phyloP scores from a whole-genome alignment of 1,140 invertebrate genomes.

The Solen grandis region DNA sequence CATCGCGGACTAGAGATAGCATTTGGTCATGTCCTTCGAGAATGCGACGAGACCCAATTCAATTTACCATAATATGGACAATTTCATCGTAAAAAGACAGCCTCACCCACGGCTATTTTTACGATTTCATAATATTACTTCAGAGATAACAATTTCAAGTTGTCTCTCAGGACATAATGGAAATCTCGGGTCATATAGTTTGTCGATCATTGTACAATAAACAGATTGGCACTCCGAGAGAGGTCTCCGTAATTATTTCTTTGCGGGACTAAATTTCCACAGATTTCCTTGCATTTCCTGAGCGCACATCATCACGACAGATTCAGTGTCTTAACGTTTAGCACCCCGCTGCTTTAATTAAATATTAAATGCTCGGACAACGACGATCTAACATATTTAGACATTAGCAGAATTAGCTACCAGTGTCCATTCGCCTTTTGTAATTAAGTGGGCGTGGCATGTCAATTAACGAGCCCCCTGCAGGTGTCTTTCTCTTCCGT shows the following conservation, averaged over 20 bases:
- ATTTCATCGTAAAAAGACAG: constrained; percentile 55
- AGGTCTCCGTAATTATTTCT: constrained; percentile 26
- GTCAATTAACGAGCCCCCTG: constrained; percentile 13
- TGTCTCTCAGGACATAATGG: constrained; percentile 17
- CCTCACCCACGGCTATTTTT: constrained; percentile 41
- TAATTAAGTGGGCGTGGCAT: constrained; percentile 46
- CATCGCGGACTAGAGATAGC: too few relatives aligned
- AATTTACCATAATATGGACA: constrained; percentile 54
- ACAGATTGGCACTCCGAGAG: constrained; percentile 11
- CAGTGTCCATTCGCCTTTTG: constrained; percentile 18
- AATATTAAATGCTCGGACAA: constrained; percentile 57
- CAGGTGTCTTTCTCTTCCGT: constrained; percentile 31
- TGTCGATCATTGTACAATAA: constrained; percentile 41
- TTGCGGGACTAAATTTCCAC: constrained; percentile 43
- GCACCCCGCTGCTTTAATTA: too few relatives aligned
- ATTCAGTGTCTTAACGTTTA: constrained; percentile 9
- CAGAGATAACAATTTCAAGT: constrained; percentile 26
- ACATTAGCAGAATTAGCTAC: too few relatives aligned
- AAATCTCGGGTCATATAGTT: constrained; percentile 41
- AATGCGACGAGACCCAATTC: constrained; percentile 19
- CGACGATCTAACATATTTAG: too few relatives aligned
- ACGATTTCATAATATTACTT: constrained; percentile 42
- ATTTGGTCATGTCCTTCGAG: too few relatives aligned
- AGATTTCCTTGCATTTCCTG: constrained; percentile 34
- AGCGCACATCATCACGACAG: constrained; percentile 26